Evolutionary conservation across 2,113 vertebrate species (phyloP).

Genomic region (Natator depressus): DNA sequence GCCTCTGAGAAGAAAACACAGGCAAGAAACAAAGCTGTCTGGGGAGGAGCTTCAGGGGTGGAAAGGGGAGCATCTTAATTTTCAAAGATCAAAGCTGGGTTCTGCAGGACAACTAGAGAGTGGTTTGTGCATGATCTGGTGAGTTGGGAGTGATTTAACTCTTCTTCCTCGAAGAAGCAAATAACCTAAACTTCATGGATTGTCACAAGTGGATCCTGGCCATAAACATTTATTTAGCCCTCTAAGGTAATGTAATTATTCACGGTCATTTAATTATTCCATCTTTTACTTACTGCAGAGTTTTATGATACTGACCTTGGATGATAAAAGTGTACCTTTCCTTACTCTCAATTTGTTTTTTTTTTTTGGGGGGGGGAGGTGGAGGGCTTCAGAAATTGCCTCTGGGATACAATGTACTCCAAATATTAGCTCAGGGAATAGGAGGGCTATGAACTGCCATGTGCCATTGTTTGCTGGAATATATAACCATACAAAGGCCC

Average conservation of each 20-base stretch:
- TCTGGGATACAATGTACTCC: constrained; percentile 64
- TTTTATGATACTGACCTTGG: constrained; percentile 28
- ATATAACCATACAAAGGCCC: constrained; percentile 61
- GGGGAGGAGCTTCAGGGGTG: background rate
- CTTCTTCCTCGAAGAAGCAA: background rate
- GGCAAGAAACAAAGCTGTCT: background rate
- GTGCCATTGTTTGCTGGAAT: constrained; percentile 62
- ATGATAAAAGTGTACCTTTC: constrained; percentile 28
- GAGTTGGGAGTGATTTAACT: background rate
- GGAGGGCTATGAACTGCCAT: constrained; percentile 26
- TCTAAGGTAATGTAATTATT: background rate
- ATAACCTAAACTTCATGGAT: background rate
- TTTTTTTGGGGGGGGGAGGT: constrained; percentile 13
- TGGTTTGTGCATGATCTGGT: background rate
- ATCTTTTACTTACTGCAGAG: constrained; percentile 17
- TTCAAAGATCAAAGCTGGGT: background rate
- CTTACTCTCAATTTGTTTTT: constrained; percentile 15
- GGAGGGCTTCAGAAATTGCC: constrained; percentile 57
- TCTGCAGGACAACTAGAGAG: background rate
- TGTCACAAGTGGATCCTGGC: background rate
- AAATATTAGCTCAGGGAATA: constrained; percentile 75
- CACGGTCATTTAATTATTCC: background rate
- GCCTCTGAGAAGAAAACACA: background rate
- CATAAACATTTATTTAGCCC: background rate
- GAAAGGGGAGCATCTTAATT: background rate